Evolutionary conservation across 2,888 invertebrate species (phyloP), one percentile per base, ranked within the genome.

Genomic region (Thymelicus lineola): DNA sequence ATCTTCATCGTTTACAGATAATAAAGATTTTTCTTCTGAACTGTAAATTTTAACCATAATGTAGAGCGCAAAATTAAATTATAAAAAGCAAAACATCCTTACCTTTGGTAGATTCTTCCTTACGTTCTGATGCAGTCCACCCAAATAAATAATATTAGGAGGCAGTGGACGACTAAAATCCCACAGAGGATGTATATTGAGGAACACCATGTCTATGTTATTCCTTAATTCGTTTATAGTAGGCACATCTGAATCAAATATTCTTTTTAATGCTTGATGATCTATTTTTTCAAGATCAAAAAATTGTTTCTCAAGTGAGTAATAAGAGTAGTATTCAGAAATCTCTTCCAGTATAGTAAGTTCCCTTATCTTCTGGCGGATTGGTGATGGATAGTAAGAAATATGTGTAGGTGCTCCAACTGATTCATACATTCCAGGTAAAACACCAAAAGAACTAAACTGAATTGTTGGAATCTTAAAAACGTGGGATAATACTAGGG

Each of bases 141-240:
- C 84, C 63, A 86, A 76, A 63, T 80, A 82, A 3, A 85, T 46
- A 0, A 87, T 77, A 55, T 74, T 80, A 0, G 85, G 82, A 9
- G 82, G 80, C 7, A 79, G 74, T 0, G 86, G 86, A 4, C 77
- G 77, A 59, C 82, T 85, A 3, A 76, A 77, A 65, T 80, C 80
- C 80, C 82, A 87, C n/a, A 86, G 66, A 4, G 82, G 80, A 76
- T 86, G 76, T 20, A 80, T 71, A 64, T 85, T 83, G 12, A 84
- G 9, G 28, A 86, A 82, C 6, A 84, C 45, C 80, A 86, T 80
- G 3, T 82, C 78, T 17, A 85, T 72, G 65, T 81, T 82, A 6
- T 78, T 74, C 1, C 50, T 61, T 15, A 83, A 70, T 17, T 77
- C 74, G 2, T 20, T 36, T 6, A 80, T 35, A 36, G 64, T 14